Evolutionary conservation across 2,888 invertebrate genomes (phyloP).

Genomic region (Callosobruchus maculatus): DNA sequence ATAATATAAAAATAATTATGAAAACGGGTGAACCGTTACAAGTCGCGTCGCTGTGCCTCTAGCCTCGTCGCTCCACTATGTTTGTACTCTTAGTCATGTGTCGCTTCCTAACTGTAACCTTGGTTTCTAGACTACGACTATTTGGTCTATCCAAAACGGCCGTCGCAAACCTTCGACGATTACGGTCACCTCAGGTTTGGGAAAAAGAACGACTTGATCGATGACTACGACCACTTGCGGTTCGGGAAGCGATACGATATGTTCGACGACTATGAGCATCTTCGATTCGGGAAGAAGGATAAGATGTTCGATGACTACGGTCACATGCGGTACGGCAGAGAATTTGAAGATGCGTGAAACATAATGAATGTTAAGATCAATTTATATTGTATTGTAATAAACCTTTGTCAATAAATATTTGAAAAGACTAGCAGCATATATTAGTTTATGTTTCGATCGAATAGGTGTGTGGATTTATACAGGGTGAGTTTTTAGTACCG

Average conservation of each 20-base stretch:
- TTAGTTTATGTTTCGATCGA: too few relatives aligned
- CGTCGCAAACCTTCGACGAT: constrained; percentile 51
- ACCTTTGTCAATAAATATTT: neutral
- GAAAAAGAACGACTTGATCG: constrained; percentile 44
- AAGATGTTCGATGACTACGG: constrained; percentile 73
- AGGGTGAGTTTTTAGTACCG: too few relatives aligned
- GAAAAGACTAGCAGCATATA: neutral
- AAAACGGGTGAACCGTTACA: too few relatives aligned
- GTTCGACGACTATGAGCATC: neutral
- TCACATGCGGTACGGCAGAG: constrained; percentile 68
- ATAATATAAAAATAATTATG: too few relatives aligned
- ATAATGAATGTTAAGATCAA: neutral
- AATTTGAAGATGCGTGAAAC: constrained; percentile 21
- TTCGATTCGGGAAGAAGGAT: constrained; percentile 37
- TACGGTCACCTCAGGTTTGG: constrained; percentile 62
- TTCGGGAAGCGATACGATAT: neutral
- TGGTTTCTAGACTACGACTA: constrained; percentile 45
- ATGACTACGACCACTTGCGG: neutral
- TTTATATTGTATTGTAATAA: neutral
- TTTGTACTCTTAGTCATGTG: too few relatives aligned
- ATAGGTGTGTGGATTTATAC: too few relatives aligned
- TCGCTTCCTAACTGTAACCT: neutral
- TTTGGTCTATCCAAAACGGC: constrained; percentile 50
- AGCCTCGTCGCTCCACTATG: too few relatives aligned
- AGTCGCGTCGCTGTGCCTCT: too few relatives aligned